Conservation (phyloP, 2,888 invertebrate species). For the Mimas tiliae region DNA sequence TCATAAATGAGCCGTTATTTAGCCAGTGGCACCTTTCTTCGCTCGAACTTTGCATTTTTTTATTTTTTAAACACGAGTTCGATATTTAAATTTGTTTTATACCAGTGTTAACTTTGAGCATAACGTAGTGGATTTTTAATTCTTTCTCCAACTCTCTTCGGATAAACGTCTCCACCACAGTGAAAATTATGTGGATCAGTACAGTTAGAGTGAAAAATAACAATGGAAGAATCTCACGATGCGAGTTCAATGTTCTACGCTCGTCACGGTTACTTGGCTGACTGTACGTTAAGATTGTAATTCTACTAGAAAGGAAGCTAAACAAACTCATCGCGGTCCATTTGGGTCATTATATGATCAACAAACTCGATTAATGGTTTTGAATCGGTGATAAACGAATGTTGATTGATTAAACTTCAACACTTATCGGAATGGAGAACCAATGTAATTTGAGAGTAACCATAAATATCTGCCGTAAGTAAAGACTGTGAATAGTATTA, state of each 20-base stretch:
- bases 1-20: constrained; percentile 34
- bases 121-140: neutral
- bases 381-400: constrained; percentile 42
- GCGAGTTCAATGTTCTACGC: constrained; percentile 70
- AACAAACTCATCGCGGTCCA: constrained; percentile 25
- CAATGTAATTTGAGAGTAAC: neutral
- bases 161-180: constrained; percentile 55
- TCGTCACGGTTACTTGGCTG: constrained; percentile 65
- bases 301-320: constrained; percentile 41
- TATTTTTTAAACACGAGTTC: constrained; percentile 30
- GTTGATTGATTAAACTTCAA: neutral
- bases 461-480: neutral
- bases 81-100: neutral
- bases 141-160: neutral
- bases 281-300: constrained; percentile 56
- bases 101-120: neutral
- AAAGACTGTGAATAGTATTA: no score
- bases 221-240: constrained; percentile 75
- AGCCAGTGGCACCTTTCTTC: constrained; percentile 15
- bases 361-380: constrained; percentile 54
- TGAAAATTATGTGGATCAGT: constrained; percentile 62
- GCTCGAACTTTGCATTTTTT: constrained; percentile 34
- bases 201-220: constrained; percentile 72
- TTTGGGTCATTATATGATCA: constrained; percentile 43
- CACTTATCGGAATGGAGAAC: neutral